Evolutionary conservation across 2,113 vertebrate species (phyloP).

Genomic region (Poecilia latipinna): DNA sequence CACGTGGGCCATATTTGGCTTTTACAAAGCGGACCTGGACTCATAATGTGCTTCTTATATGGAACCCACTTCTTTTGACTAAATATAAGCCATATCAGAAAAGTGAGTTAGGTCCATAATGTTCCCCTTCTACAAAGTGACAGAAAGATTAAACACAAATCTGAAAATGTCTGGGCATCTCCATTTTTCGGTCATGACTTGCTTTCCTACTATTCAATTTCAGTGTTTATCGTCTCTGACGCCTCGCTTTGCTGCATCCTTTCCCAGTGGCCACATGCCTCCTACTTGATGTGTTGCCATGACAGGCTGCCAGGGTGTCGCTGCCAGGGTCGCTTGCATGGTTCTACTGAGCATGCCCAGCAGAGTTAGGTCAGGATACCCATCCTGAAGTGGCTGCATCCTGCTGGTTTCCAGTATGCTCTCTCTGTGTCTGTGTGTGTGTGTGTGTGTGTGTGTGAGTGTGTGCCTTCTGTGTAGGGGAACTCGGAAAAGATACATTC

Average conservation of each 20-base stretch:
- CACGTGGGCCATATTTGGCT: not conserved
- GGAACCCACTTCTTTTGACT: not conserved
- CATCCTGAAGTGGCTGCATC: slow-evolving; percentile 41
- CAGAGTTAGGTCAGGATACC: slow-evolving; percentile 51
- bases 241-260: not conserved
- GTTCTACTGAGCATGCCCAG: slow-evolving; percentile 52
- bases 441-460: not conserved
- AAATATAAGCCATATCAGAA: not conserved
- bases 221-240: not conserved
- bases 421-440: not conserved
- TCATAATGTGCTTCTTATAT: not conserved
- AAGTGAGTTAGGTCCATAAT: not conserved
- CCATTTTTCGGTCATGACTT: not conserved
- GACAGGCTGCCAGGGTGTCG: slow-evolving; percentile 65
- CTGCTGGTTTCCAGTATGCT: slow-evolving; percentile 23
- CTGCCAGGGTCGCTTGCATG: slow-evolving; percentile 35
- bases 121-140: too few species aligned
- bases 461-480: not conserved
- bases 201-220: not conserved
- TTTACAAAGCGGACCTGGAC: not conserved
- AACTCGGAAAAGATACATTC: not conserved
- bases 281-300: slow-evolving; percentile 65
- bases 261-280: slow-evolving; percentile 42
- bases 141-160: not conserved
- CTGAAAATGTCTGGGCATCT: not conserved